Conservation (phyloP, 1,140 invertebrate genomes). For the Drosophila albomicans region DNA sequence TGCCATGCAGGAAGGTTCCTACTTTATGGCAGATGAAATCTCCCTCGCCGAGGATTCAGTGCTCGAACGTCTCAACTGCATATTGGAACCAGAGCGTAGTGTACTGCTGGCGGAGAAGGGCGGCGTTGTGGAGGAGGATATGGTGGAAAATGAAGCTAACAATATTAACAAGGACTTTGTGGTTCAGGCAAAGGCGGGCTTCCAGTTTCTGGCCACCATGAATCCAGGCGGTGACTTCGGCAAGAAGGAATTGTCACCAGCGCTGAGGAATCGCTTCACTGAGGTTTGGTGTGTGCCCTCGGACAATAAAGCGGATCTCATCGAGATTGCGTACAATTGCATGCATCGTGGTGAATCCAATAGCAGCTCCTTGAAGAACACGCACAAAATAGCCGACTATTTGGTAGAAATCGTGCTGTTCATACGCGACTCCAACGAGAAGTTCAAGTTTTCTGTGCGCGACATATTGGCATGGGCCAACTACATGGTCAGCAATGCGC, state of each 20-base stretch:
- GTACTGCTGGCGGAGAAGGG: conserved; percentile 96
- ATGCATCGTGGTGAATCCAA: conserved; percentile 38
- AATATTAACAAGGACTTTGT: conserved; percentile 86
- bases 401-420: conserved; percentile 78
- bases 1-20: conserved; percentile 94
- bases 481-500: conserved; percentile 92
- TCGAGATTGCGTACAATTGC: conserved; percentile 84
- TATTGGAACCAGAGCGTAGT: conserved; percentile 97
- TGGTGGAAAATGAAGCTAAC: not conserved
- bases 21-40: conserved; percentile 99
- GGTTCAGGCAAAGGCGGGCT: conserved; percentile 91
- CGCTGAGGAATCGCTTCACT: conserved; percentile 98
- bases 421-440: conserved; percentile 85
- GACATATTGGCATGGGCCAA: conserved; percentile 97
- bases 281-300: conserved; percentile 97
- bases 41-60: conserved; percentile 99
- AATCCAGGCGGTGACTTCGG: conserved; percentile 99
- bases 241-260: conserved; percentile 99
- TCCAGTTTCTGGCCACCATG: conserved; percentile 99
- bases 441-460: conserved; percentile 94
- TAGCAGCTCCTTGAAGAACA: conserved; percentile 1
- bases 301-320: conserved; percentile 88
- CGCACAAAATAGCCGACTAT: conserved; percentile 66
- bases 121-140: conserved; percentile 85
- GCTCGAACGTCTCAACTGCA: conserved; percentile 97